phyloP scores from a whole-genome alignment of 2,888 invertebrate genomes.

The Empis stercorea region DNA sequence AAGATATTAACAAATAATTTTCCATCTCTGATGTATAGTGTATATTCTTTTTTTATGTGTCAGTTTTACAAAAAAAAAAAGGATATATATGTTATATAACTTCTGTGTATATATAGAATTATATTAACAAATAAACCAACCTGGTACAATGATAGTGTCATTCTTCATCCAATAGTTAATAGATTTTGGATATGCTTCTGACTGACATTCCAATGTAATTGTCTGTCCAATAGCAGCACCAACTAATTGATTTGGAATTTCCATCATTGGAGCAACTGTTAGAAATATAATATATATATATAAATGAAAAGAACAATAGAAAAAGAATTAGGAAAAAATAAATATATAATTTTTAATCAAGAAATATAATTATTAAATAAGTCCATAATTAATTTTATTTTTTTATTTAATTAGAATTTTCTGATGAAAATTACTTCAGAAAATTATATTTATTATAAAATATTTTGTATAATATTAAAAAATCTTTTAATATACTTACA shows the following conservation, averaged over 20 bases:
- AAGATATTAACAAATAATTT: no score
- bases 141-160: constrained; percentile 42
- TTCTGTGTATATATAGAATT: no score
- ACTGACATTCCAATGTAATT: constrained; percentile 47
- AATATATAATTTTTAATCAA: no score
- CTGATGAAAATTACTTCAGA: no score
- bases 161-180: constrained; percentile 51
- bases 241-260: constrained; percentile 50
- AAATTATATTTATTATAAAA: no score
- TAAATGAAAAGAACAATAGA: background rate
- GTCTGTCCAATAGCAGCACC: constrained; percentile 46
- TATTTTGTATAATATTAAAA: no score
- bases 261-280: constrained; percentile 52
- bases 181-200: constrained; percentile 52
- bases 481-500: constrained; percentile 54
- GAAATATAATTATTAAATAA: no score
- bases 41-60: no score
- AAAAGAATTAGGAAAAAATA: no score
- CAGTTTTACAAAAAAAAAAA: background rate
- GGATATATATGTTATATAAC: background rate
- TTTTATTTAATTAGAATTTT: no score
- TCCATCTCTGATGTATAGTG: no score
- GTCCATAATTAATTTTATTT: no score
- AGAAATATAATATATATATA: background rate
- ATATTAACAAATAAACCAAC: constrained; percentile 24